Base-by-base conservation (phyloP, 2,113 vertebrate species). In the Pogonocichla stellata region DNA sequence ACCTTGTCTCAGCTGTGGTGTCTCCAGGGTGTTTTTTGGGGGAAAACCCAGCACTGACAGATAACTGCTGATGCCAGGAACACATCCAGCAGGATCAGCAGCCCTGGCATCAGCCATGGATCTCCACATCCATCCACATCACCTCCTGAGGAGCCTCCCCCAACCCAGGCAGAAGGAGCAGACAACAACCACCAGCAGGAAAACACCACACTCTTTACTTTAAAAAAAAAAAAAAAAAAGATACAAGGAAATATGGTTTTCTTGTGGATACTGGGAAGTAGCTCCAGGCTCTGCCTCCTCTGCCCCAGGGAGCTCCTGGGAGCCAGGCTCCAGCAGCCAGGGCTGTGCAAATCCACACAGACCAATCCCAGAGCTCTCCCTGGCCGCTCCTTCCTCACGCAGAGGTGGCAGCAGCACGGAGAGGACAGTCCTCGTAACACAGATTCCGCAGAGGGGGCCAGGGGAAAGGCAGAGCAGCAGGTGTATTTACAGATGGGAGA, bases 381-480 rank as follows among this genome's bases (percentile, higher is more conserved):
- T 19, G 43, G 19, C 43, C 53, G 84, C 66, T 33, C 75, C 81
- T n/a, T 71, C 85, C 60, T 61, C 9, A 1, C 3, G 2, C n/a
- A 48, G 83, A 58, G 3, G 15, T 33, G 29, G 38, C 78, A 85
- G 5, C 61, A 51, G 53, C 69, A 43, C 0, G 2, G n/a, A 45
- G 36, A 83, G 17, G 62, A 77, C 42, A 56, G 14, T 74, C 65
- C 38, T 56, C 4, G 2, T 7, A 12, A 38, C 20, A n/a, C 8
- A 0, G 0, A 47, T 28, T 19, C 66, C 1, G 0, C 14, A n/a
- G 31, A 83, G 9, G 9, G 16, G 58, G 26, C 7, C 5, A 4
- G 0, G 8, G 38, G 11, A n/a, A 61, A 66, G 70, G 85, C 57
- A 58, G 62, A 62, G 71, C 2, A 19, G 73, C 31, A 81, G 31